Base-by-base conservation (phyloP, 2,113 vertebrate genomes). In the Gallinago media region DNA sequence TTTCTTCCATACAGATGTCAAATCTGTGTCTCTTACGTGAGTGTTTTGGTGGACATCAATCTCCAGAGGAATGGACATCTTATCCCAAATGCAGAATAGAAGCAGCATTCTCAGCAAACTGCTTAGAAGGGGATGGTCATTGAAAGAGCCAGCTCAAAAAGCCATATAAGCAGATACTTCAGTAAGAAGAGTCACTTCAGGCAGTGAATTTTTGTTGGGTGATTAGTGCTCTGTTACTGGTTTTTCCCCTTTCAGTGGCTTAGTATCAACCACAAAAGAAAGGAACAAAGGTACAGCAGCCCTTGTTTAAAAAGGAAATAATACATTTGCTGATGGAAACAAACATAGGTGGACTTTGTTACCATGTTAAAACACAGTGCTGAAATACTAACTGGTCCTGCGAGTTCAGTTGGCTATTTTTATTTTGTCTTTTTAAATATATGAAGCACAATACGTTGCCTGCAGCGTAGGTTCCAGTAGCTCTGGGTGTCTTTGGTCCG, bases 401-500 rank as follows among this genome's bases (percentile, higher is more conserved):
- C 0, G 3, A 59, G 18, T 67, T 85, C 25, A 27, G 14, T 16
- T 44, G 27, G 23, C 46, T 79, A 6, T 56, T 72, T 94, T 59
- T 62, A 15, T 54, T 89, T 81, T 56, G 18, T 34, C 59, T 47
- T 47, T 65, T 56, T 40, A 31, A 70, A 11, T 17, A 8, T 27
- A 7, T 34, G 44, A 9, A 42, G 32, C 13, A 12, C 42, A 22
- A 12, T 9, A 2, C 0, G 2, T 16, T 56, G 74, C 36, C 55
- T 49, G 83, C 40, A 19, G 32, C 3, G 1, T 36, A 5, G 22
- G 50, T 62, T 68, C 54, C 47, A 31, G 66, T 67, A 34, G 71
- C 2, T 3, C 29, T 52, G 59, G 87, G 55, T 52, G 14, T 3
- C 66, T 32, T 16, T 44, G 34, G 21, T 27, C 3, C 0, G 0